Evolutionary conservation across 2,113 vertebrate genomes (phyloP).

Genomic region (Periophthalmus modestus): DNA sequence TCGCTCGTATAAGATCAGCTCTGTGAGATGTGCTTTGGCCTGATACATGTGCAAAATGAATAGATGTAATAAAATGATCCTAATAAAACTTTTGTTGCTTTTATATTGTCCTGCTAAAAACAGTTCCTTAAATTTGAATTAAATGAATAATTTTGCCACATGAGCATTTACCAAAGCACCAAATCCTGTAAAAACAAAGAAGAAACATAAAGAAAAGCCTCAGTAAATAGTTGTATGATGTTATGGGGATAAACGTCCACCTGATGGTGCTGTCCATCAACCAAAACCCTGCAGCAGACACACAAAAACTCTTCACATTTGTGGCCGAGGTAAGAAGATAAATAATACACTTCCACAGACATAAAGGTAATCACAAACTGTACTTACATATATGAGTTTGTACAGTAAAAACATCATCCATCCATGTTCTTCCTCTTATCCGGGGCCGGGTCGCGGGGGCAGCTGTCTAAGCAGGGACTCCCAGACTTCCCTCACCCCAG

Average conservation of each 20-base stretch:
- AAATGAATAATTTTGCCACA: not conserved
- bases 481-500: too few relatives aligned
- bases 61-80: too few relatives aligned
- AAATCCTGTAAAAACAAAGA: not conserved
- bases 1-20: too few relatives aligned
- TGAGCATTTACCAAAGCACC: not conserved
- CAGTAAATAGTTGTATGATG: not conserved
- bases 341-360: not conserved
- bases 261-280: conserved; percentile 41
- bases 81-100: too few relatives aligned
- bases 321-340: conserved; percentile 2
- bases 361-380: not conserved
- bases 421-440: too few relatives aligned
- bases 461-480: too few relatives aligned
- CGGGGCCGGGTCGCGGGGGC: too few relatives aligned
- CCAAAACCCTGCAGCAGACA: not conserved
- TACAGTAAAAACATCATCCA: too few relatives aligned
- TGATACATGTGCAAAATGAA: too few relatives aligned
- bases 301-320: not conserved
- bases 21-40: too few relatives aligned
- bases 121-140: not conserved
- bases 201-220: not conserved
- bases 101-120: too few relatives aligned
- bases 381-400: not conserved
- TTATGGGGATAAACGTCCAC: conserved; percentile 19